A percentile compares a stretch with the other conserved stretches of the same genome.
phyloP scores from a whole-genome alignment of 2,113 vertebrate genomes.

The Platysteira castanea region DNA sequence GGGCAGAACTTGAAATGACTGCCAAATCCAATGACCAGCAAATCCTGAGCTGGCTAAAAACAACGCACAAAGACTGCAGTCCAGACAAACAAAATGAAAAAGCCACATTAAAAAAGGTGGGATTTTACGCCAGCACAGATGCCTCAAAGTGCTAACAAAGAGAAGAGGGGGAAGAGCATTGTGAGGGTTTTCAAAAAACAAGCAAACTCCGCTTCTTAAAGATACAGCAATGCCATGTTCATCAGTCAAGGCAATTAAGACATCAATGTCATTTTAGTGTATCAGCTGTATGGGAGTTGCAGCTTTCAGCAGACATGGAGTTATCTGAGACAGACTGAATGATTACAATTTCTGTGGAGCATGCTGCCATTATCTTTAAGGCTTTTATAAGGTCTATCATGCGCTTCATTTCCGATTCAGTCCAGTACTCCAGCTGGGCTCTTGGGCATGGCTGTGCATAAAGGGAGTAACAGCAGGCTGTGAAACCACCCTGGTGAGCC shows the following conservation, averaged over 20 bases:
- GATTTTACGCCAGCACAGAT: slow-evolving; percentile 54
- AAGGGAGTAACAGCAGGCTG: not conserved
- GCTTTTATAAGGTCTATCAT: not conserved
- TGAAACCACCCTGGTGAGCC: not conserved
- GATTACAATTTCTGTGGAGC: not conserved
- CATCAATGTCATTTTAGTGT: not conserved
- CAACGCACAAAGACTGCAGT: slow-evolving; percentile 56
- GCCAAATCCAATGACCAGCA: slow-evolving; percentile 72
- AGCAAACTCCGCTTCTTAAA: not conserved
- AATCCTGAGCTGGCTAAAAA: slow-evolving; percentile 77
- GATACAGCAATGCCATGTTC: not conserved
- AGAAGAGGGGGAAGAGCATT: not conserved
- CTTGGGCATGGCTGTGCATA: not conserved
- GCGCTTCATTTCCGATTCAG: not conserved
- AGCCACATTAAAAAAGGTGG: slow-evolving; percentile 66
- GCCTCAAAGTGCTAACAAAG: slow-evolving; percentile 40
- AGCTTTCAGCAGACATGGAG: not conserved
- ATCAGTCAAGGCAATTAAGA: not conserved
- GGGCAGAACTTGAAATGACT: slow-evolving; percentile 62
- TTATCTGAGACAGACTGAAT: not conserved
- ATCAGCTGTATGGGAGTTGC: not conserved
- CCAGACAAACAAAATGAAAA: slow-evolving; percentile 76
- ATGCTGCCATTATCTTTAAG: not conserved
- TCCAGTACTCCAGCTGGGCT: not conserved
- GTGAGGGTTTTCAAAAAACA: not conserved